These are phyloP conservation scores for Drosophila atroscutellata DNA, from an alignment of 2,888 invertebrate genomes.

Conservation along the genomic window DNA sequence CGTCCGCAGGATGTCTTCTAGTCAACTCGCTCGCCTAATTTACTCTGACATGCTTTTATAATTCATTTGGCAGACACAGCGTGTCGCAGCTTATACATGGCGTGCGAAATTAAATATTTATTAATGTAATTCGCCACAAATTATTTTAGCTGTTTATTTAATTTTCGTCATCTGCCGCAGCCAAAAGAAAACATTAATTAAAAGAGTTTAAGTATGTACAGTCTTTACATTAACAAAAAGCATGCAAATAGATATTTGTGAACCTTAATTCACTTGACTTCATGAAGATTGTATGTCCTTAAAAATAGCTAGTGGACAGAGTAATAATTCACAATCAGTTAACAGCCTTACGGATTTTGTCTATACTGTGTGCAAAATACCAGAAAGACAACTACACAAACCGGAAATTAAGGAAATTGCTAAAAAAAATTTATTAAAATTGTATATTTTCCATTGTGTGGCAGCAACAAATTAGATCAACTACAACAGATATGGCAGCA, in stretches of 20 bases:
- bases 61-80: slow-evolving; percentile 8
- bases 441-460: slow-evolving; percentile 17
- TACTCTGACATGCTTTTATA: background rate
- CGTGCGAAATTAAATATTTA: slow-evolving; percentile 42
- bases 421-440: slow-evolving; percentile 28
- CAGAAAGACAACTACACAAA: slow-evolving; percentile 1
- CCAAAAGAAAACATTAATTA: background rate
- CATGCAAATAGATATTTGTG: slow-evolving; percentile 6
- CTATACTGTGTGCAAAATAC: background rate
- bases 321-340: background rate
- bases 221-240: background rate
- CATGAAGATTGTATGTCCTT: background rate
- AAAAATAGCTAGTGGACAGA: background rate
- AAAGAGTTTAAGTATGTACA: background rate
- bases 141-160: slow-evolving; percentile 37
- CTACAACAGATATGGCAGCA: slow-evolving; percentile 17
- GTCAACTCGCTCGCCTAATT: background rate
- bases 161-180: slow-evolving; percentile 5
- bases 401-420: slow-evolving; percentile 43
- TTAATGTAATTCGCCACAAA: slow-evolving; percentile 38
- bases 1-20: background rate
- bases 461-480: slow-evolving; percentile 44
- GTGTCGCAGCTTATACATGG: slow-evolving; percentile 3
- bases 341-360: slow-evolving; percentile 7
- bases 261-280: slow-evolving; percentile 4